Base-by-base conservation (phyloP, 2,113 vertebrate species). In the Alaudala cheleensis region DNA sequence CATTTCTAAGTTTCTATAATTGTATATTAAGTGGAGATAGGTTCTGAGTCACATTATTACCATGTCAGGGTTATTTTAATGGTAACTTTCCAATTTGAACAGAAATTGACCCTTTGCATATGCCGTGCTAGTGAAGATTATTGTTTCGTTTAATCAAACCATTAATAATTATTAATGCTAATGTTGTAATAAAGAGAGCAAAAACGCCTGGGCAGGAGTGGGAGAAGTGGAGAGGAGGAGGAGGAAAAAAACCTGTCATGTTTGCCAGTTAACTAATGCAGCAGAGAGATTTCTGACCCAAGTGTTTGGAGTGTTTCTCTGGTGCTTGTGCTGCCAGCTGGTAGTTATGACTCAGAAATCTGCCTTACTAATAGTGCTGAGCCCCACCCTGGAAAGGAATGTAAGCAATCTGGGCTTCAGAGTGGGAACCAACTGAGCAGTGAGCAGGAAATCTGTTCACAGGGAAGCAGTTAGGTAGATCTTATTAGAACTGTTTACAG, bases 341-440 rank as follows among this genome's bases (percentile, higher is more conserved):
- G 92, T 72, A 45, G 78, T 11, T 76, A 3, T 92, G 95, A 91
- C 81, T 95, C 94, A 93, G 67, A 88, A 88, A 34, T 60, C 89
- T 87, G 86, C 77, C 60, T 78, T n/a, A 16, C 33, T 81, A 69
- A 76, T 57, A 61, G 34, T 26, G 61, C 57, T 60, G 83, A 22
- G 71, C 93, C 94, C 96, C 94, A 95, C 94, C 94, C 89, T 42
- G 4, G 29, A 58, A 50, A 93, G 87, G 93, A 95, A 95, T 95
- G 81, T 47, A 12, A 94, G 85, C 85, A 62, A 19, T 57, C 42
- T 33, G 45, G 53, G 45, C 0, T 54, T 89, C 15, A 14, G 78
- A 66, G 66, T 7, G 15, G 16, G 16, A 77, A 92, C 58, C 40
- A 72, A 2, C 51, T 8, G 11, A 87, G 29, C 8, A 71, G n/a